These are phyloP conservation scores for Oasisia sp. DNA, from an alignment of 2,888 invertebrate species.

Conservation along the genomic window DNA sequence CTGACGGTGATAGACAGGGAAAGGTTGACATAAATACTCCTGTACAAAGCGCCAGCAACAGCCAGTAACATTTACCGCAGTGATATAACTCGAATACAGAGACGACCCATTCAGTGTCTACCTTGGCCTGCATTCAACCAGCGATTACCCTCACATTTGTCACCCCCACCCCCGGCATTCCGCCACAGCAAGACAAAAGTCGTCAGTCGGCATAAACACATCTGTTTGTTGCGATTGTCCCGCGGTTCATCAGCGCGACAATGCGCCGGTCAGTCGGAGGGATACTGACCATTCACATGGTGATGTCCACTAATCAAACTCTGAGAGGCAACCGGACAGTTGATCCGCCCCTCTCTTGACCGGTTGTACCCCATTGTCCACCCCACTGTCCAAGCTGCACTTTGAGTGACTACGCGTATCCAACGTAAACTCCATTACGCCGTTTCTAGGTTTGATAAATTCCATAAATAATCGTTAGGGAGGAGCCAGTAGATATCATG, in stretches of 20 bases:
- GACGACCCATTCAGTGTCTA: neutral
- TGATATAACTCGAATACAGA: neutral
- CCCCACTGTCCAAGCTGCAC: neutral
- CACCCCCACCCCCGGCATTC: neutral
- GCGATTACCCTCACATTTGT: neutral
- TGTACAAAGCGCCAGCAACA: neutral
- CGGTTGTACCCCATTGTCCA: neutral
- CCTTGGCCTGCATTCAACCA: neutral
- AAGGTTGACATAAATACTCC: neutral
- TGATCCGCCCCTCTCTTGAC: neutral
- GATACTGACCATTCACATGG: neutral
- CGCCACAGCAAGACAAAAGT: neutral
- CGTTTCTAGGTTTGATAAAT: neutral
- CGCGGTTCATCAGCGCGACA: neutral
- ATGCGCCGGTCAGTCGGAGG: neutral
- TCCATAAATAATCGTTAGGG: conserved; percentile 6
- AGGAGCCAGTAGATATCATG: neutral
- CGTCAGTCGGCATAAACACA: neutral
- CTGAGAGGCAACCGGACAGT: neutral
- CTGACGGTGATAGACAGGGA: neutral
- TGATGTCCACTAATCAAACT: conserved; percentile 2
- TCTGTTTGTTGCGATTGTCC: conserved; percentile 4
- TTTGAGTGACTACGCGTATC: neutral
- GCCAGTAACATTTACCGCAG: neutral
- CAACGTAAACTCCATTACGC: neutral